phyloP scores from a whole-genome alignment of 1,140 invertebrate genomes.

The Cyphomyrmex costatus region DNA sequence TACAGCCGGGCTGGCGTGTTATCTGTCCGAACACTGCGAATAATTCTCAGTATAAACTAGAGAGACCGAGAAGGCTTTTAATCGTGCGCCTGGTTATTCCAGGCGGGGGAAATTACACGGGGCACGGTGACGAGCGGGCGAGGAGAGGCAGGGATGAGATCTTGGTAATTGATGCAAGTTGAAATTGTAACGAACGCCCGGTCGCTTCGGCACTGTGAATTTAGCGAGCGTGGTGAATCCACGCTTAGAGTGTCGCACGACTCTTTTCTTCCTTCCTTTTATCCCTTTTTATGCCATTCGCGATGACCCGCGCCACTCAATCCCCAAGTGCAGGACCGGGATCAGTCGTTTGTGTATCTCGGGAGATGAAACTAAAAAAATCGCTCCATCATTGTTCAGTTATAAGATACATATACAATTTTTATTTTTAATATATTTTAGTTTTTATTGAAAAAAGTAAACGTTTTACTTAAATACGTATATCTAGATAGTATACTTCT shows the following conservation, averaged over 20 bases:
- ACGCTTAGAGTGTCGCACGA: conserved; percentile 26
- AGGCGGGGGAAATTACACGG: conserved; percentile 42
- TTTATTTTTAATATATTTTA: background rate
- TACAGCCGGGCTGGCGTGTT: conserved; percentile 33
- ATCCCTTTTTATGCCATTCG: background rate
- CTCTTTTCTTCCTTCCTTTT: conserved; percentile 40
- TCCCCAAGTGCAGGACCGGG: conserved; percentile 13
- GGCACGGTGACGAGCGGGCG: background rate
- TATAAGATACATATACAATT: background rate
- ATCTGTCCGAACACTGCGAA: conserved; percentile 40
- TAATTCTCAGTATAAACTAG: conserved; percentile 59
- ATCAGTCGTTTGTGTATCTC: background rate
- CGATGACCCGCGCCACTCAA: conserved; percentile 45
- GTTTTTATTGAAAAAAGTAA: background rate
- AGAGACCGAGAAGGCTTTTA: conserved; percentile 61
- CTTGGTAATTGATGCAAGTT: conserved; percentile 69
- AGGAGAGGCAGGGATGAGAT: background rate
- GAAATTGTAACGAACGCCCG: conserved; percentile 72
- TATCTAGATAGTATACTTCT: background rate
- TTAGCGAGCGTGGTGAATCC: conserved; percentile 35
- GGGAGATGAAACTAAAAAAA: conserved; percentile 1
- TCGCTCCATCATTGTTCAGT: background rate
- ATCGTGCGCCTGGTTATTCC: conserved; percentile 62
- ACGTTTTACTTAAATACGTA: too few species aligned
- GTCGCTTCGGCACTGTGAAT: conserved; percentile 52